These are phyloP conservation scores for Charadrius vociferus DNA, from an alignment of 2,113 vertebrate genomes.

Conservation along the genomic window DNA sequence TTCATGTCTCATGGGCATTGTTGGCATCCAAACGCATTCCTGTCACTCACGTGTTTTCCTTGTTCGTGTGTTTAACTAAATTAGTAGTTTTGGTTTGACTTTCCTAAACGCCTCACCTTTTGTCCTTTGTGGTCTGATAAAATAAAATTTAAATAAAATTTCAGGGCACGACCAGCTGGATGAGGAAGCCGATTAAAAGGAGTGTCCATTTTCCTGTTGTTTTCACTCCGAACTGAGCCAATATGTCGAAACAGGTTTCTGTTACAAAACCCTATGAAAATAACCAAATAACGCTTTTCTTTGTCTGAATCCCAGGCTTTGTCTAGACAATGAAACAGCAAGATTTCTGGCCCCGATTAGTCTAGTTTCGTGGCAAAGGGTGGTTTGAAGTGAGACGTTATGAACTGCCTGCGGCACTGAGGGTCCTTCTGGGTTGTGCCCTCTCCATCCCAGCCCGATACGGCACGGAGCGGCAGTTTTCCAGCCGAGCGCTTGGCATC, in stretches of 20 bases:
- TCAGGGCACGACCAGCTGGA: accelerated
- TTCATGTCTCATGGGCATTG: accelerated
- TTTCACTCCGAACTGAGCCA: neutral
- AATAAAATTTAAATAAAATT: neutral
- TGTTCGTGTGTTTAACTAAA: neutral
- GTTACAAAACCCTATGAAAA: neutral
- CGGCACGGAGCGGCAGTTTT: neutral
- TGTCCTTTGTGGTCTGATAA: neutral
- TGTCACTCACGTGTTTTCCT: neutral
- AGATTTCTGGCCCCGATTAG: neutral
- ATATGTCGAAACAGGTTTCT: neutral
- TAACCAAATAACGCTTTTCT: neutral
- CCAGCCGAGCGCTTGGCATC: accelerated
- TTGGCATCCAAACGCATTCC: neutral
- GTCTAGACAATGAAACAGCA: neutral
- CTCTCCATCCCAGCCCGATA: neutral
- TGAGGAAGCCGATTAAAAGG: neutral
- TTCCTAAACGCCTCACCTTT: neutral
- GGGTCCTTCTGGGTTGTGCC: accelerated
- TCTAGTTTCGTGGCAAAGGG: neutral
- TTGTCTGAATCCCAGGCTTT: neutral
- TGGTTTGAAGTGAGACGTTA: neutral
- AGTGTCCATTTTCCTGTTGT: neutral
- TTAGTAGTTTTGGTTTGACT: neutral
- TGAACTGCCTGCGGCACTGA: neutral